Base-by-base conservation (phyloP, 2,797 vertebrate genomes). In the Poeciliopsis paucimaculata region DNA sequence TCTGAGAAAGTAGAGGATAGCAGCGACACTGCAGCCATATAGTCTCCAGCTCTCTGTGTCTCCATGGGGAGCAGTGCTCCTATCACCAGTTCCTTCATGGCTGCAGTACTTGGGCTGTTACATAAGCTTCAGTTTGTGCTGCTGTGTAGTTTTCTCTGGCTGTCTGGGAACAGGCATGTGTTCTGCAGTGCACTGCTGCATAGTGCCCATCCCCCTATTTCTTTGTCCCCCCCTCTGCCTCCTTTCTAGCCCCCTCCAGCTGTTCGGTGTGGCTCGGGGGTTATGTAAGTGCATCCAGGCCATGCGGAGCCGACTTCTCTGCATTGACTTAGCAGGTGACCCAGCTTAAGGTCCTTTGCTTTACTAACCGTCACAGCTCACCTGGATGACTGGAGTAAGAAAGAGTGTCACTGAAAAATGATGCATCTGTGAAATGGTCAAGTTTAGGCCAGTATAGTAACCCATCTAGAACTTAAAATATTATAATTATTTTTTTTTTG, bases 271-370 rank as follows among this genome's bases (percentile, higher is more conserved):
- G 53, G 71, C n/a, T 2, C 16, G 5, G 23, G 57, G 11, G 51
- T 93, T 93, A 92, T 84, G 82, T 90, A 93, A 92, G 84, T 78
- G 76, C 62, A 68, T 80, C 16, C 18, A 82, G 71, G 62, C 43
- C 20, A 73, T 16, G 51, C 72, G 46, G 18, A 80, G 73, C 77
- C 75, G 72, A 79, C 57, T 1, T 0, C 47, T 79, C 71, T 46
- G 72, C 78, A 80, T 26, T 55, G 75, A 75, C 53, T 82, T 72
- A 76, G 82, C 87, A 83, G 66, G 79, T 85, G 36, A 66, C 77
- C 77, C 49, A 41, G 18, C 5, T 77, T 43, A 80, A 84, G 73
- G 82, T 78, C 77, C 71, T 85, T 34, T 49, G 57, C 72, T 79
- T 12, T n/a, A 55, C 26, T n/a, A 26, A 55, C 26, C 41, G 4